Evolutionary conservation across 2,888 invertebrate species (phyloP), one percentile per base, ranked within the genome.

Genomic region (Stegana nigrithorax): DNA sequence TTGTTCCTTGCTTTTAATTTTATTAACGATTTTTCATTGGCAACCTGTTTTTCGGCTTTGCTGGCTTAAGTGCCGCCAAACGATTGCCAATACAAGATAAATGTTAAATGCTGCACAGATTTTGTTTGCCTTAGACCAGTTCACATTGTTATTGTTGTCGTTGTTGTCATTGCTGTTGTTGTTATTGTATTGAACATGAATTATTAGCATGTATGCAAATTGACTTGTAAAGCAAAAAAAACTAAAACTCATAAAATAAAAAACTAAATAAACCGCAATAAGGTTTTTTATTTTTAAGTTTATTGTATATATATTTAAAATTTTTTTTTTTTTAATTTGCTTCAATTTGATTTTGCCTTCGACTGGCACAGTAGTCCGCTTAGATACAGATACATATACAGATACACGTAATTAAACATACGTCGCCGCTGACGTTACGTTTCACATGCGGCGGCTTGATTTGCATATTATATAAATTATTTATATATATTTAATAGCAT

Each of bases 161-260:
- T 32, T 42, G 57, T 14, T 57, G n/a, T n/a, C n/a, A n/a, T n/a
- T n/a, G n/a, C n/a, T n/a, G n/a, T 62, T 47, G 17, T 53, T 60
- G 64, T 56, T 60, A 56, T 57, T 68, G 64, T 63, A 60, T 62
- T 67, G 66, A 66, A 36, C 59, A 67, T 73, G 67, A 74, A 74
- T 72, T 78, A 77, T 79, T 70, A 70, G 69, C 70, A 63, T 70
- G 68, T 71, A 80, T 76, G 76, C 70, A 73, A 76, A 80, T 77
- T 67, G 63, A 21, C 61, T 60, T 29, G 36, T 12, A 55, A 55
- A 14, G 14, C n/a, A 39, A 10, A 21, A 55, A 56, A 67, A 66
- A 65, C 55, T n/a, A 56, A 62, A 70, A 68, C 63, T n/a, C n/a
- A n/a, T n/a, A n/a, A n/a, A n/a, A 47, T 47, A 47, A 47, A 47